Percentiles rank a stretch among this genome's conserved stretches.
Conservation (phyloP, 1,140 invertebrate genomes). For the Sipha flava region DNA sequence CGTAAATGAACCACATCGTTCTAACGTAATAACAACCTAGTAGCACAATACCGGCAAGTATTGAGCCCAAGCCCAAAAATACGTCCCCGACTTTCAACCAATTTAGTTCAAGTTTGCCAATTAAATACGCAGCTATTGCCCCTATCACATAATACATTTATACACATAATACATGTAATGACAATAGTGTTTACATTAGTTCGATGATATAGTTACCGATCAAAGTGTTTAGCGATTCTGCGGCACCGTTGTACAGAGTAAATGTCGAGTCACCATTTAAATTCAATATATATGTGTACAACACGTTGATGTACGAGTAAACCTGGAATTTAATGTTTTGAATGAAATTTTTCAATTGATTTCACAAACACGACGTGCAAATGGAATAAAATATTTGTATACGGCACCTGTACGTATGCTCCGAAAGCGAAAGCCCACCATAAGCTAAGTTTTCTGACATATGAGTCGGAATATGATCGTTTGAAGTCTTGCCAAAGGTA, state of each 20-base stretch:
- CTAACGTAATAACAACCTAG: conserved; percentile 53
- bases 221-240: conserved; percentile 2
- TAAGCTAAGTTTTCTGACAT: conserved; percentile 73
- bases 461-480: conserved; percentile 58
- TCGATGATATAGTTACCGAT: not conserved
- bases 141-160: not conserved
- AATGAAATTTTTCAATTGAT: not conserved
- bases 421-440: conserved; percentile 68
- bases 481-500: conserved; percentile 62
- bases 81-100: not conserved
- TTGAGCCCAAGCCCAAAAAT: not conserved
- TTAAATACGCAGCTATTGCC: not conserved
- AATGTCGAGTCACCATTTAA: not conserved
- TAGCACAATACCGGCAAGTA: conserved; percentile 54
- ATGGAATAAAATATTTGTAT: not conserved
- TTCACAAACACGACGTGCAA: not conserved
- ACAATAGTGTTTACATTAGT: too few relatives aligned
- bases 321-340: not conserved
- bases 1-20: conserved; percentile 63
- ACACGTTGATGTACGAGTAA: not conserved
- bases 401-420: conserved; percentile 1
- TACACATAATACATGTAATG: too few relatives aligned
- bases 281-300: not conserved
- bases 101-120: not conserved
- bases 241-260: conserved; percentile 18